These are phyloP conservation scores for Stratiolaelaps scimitus DNA, from an alignment of 1,140 invertebrate species.

Conservation along the genomic window DNA sequence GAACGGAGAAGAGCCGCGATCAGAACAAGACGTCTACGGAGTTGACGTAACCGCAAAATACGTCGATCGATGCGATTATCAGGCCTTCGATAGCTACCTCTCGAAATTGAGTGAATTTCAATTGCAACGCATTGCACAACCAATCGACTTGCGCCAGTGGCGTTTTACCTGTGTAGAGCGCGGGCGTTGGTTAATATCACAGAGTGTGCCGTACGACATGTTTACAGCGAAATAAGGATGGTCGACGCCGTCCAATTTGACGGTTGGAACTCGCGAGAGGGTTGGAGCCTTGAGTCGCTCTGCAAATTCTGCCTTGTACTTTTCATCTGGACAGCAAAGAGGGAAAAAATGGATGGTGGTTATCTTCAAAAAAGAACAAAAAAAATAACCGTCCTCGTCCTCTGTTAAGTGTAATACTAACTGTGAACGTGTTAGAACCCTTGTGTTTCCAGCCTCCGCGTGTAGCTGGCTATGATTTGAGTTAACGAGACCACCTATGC, in stretches of 20 bases:
- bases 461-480: too few species aligned
- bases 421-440: too few species aligned
- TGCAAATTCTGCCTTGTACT: slow-evolving; percentile 3
- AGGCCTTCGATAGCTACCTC: too few species aligned
- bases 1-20: slow-evolving; percentile 58
- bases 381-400: too few species aligned
- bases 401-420: too few species aligned
- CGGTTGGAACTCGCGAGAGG: slow-evolving; percentile 42
- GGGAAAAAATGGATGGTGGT: too few species aligned
- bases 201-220: slow-evolving; percentile 59
- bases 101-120: too few species aligned
- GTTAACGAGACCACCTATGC: too few species aligned
- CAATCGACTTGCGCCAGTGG: neutral
- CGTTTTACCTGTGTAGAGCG: slow-evolving; percentile 48
- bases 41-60: neutral
- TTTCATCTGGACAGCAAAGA: slow-evolving; percentile 32
- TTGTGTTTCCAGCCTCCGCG: too few species aligned
- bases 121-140: too few species aligned
- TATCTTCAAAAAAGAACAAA: too few species aligned
- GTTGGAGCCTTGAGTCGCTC: slow-evolving; percentile 12
- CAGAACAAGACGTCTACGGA: slow-evolving; percentile 45
- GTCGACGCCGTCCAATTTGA: slow-evolving; percentile 69
- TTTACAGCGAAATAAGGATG: slow-evolving; percentile 52
- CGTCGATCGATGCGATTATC: neutral
- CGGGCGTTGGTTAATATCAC: slow-evolving; percentile 73